Evolutionary conservation across 2,888 invertebrate species (phyloP), one percentile per base, ranked within the genome.

Genomic region (Cylloceria caligata): DNA sequence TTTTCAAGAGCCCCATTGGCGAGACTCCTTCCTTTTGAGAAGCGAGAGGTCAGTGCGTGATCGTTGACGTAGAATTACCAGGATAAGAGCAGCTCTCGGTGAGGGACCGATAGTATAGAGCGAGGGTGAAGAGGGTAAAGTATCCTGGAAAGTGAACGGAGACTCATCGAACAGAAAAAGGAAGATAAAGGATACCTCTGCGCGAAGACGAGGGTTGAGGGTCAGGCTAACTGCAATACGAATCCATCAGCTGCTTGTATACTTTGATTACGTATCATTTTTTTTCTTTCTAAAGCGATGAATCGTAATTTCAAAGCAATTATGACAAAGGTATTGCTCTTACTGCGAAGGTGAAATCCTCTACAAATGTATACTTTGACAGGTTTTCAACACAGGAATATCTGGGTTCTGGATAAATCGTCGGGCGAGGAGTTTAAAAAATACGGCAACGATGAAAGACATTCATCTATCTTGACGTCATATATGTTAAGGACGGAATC

Each of bases 401-500:
- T n/a, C 16, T 45, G 3, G 45, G 5, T 45, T 16, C 1, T 16
- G 0, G 45, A n/a, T 16, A 3, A 45, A n/a, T 45, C n/a, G n/a
- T n/a, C n/a, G n/a, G n/a, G n/a, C n/a, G n/a, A n/a, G n/a, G n/a
- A n/a, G n/a, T n/a, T n/a, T 45, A 16, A 45, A 16, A n/a, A 16
- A 16, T 42, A 42, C 42, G 13, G 42, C 42, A 42, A 42, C 13
- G 42, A 42, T 45, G 45, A n/a, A 45, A 45, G 45, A 45, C 16
- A 45, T 45, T 16, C n/a, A n/a, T n/a, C 16, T 6, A 60, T 55
- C 39, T 16, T 49, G 67, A 34, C 55, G 64, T 71, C 64, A 30
- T 60, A 55, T 64, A 45, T 62, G 34, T 30, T 64, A 64, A 69
- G 39, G n/a, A 69, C 49, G 68, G 65, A 74, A 80, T 81, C 84